These are phyloP conservation scores for Erythrocercus mccallii DNA, from an alignment of 2,113 vertebrate species.

Conservation along the genomic window DNA sequence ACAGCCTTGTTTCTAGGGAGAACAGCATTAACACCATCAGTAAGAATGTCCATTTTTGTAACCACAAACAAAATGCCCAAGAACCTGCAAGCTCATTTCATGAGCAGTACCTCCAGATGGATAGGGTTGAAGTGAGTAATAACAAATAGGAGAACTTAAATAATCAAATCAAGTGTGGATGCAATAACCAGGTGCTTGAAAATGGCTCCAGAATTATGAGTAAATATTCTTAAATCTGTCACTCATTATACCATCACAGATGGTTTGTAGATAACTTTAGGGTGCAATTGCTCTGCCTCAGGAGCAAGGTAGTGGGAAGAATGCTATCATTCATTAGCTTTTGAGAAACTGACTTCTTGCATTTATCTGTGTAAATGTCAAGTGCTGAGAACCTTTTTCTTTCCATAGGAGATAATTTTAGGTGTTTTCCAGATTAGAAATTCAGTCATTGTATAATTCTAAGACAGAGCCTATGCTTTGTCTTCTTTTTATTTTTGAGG, in stretches of 20 bases:
- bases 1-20: not conserved
- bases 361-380: not conserved
- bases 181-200: not conserved
- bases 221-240: not conserved
- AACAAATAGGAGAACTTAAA: not conserved
- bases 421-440: not conserved
- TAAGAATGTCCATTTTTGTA: not conserved
- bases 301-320: not conserved
- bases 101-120: not conserved
- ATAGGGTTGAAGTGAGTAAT: not conserved
- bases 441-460: not conserved
- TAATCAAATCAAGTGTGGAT: not conserved
- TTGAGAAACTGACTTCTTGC: not conserved
- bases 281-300: not conserved
- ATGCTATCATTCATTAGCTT: not conserved
- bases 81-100: not conserved
- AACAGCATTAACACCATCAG: not conserved
- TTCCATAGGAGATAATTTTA: not conserved
- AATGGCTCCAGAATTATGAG: not conserved
- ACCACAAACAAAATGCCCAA: not conserved
- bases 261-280: not conserved
- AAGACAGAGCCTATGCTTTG: not conserved
- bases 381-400: not conserved
- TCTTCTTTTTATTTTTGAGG: not conserved
- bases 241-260: not conserved